Percentiles rank a stretch among this genome's conserved stretches.
Conservation (phyloP, 1,140 invertebrate genomes). For the Tachypleus tridentatus region DNA sequence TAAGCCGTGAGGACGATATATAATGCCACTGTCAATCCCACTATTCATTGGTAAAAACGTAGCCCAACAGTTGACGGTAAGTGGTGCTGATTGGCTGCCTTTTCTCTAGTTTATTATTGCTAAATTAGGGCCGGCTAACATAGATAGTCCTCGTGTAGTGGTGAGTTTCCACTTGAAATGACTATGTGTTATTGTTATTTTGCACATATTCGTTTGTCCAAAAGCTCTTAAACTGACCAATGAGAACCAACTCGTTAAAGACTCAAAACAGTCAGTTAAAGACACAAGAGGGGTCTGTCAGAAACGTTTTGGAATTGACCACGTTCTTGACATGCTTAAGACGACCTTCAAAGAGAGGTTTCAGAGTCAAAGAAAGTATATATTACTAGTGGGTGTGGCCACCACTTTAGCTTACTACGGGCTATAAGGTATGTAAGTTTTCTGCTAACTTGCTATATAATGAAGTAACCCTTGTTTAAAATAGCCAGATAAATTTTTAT, state of each 20-base stretch:
- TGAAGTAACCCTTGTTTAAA: no score
- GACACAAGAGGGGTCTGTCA: no score
- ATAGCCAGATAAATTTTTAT: no score
- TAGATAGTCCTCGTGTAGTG: conserved; percentile 11
- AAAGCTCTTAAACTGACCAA: conserved; percentile 21
- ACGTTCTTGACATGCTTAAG: conserved; percentile 28
- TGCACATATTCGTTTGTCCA: conserved; percentile 34
- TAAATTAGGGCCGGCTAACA: no score
- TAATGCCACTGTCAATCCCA: no score
- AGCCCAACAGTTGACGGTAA: no score
- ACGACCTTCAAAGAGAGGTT: conserved; percentile 30
- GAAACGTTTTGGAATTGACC: conserved; percentile 22
- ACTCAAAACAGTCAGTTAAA: no score
- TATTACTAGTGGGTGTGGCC: conserved; percentile 30
- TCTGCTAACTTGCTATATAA: no score
- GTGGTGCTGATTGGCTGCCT: no score
- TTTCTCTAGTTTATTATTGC: no score
- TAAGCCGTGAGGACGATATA: no score
- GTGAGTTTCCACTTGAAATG: conserved; percentile 27
- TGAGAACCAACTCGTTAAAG: neutral
- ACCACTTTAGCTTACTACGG: conserved; percentile 23
- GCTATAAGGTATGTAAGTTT: conserved; percentile 6
- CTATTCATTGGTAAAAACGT: no score
- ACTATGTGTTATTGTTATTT: conserved; percentile 27
- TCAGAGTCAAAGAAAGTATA: conserved; percentile 24